Percentiles rank a stretch among this genome's conserved stretches.
phyloP scores from a whole-genome alignment of 2,113 vertebrate species.

The Carollia perspicillata region DNA sequence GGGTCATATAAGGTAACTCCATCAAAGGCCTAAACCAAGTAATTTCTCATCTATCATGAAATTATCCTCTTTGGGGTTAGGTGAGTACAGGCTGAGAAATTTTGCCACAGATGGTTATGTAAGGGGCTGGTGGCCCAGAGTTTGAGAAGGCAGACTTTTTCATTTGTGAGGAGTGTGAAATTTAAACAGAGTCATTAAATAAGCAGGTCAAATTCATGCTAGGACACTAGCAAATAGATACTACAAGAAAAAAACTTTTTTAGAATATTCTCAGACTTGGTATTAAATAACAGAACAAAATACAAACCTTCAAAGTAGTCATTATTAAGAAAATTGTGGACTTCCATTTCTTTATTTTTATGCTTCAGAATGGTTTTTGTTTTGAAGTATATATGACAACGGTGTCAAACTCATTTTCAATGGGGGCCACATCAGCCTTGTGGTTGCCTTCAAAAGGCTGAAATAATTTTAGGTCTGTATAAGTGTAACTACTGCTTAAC shows the following conservation, averaged over 20 bases:
- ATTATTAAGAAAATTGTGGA: not conserved
- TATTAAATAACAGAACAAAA: not conserved
- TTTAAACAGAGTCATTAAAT: not conserved
- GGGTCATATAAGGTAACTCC: not conserved
- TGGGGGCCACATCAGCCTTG: too few relatives aligned
- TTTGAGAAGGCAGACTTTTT: not conserved
- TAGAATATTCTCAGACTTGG: not conserved
- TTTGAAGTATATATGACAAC: not conserved
- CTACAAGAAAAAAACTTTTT: not conserved
- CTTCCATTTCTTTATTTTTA: not conserved
- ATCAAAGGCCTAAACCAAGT: not conserved
- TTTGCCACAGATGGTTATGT: not conserved
- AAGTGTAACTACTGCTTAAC: too few relatives aligned
- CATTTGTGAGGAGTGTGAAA: not conserved
- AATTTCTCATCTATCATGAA: not conserved
- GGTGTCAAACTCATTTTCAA: too few relatives aligned
- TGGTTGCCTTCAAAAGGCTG: too few relatives aligned
- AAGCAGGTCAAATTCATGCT: not conserved
- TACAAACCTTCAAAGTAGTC: not conserved
- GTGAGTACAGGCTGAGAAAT: not conserved
- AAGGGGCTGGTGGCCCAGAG: not conserved
- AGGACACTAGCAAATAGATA: not conserved
- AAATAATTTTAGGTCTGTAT: too few relatives aligned
- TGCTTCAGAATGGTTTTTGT: not conserved
- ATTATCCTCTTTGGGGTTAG: not conserved